These are phyloP conservation scores for Sebastes matsubarae DNA, from an alignment of 2,797 vertebrate species.

Conservation along the genomic window DNA sequence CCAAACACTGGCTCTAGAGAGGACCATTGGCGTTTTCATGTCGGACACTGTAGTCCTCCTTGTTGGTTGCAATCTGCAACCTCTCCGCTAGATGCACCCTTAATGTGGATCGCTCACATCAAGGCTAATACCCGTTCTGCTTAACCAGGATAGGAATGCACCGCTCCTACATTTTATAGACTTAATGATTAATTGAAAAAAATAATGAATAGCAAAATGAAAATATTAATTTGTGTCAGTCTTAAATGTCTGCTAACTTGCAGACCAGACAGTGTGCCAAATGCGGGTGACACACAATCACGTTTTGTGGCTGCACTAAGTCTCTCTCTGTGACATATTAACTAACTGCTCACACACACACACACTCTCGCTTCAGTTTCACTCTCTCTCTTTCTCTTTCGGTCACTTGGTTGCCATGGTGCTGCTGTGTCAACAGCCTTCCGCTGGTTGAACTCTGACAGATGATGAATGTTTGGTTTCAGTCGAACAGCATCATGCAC, in stretches of 20 bases:
- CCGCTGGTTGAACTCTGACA: not conserved
- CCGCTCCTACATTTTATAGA: not conserved
- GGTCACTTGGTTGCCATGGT: slow-evolving; percentile 26
- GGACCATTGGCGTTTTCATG: no score
- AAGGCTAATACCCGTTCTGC: fast-evolving
- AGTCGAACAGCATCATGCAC: not conserved
- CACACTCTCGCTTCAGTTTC: not conserved
- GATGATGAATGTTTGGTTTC: slow-evolving; percentile 31
- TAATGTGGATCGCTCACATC: not conserved
- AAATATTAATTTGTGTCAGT: not conserved
- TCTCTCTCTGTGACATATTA: slow-evolving; percentile 1
- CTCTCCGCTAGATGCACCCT: fast-evolving
- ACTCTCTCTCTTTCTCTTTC: slow-evolving; percentile 10
- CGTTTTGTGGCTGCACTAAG: not conserved
- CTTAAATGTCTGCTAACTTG: not conserved
- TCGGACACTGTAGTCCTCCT: no score
- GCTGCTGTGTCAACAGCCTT: slow-evolving; percentile 5
- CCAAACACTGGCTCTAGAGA: no score
- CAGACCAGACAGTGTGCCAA: no score
- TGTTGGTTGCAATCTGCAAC: no score
- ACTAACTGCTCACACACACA: slow-evolving; percentile 3
- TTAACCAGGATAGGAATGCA: not conserved
- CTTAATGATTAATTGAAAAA: not conserved
- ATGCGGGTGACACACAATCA: not conserved
- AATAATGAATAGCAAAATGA: not conserved